phyloP scores from a whole-genome alignment of 2,888 invertebrate genomes.

The Cataglyphis livida region DNA sequence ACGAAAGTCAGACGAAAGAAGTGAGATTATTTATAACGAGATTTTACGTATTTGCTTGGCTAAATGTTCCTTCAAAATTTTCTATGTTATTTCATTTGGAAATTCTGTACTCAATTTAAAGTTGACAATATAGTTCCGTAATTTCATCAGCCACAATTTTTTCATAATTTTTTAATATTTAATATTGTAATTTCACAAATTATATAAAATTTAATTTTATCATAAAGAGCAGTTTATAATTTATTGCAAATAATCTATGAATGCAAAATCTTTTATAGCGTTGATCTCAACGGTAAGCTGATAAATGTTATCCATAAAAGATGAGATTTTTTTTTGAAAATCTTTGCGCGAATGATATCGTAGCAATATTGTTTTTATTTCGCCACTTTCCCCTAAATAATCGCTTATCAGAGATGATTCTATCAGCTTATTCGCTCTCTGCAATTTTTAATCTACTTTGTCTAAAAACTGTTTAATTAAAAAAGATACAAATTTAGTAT shows the following conservation, averaged over 20 bases:
- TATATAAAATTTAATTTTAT: neutral
- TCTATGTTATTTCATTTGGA: neutral
- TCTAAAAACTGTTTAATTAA: conserved; percentile 28
- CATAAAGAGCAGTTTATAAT: neutral
- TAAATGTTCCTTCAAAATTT: neutral
- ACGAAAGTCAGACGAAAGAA: conserved; percentile 1
- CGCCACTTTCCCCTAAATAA: neutral
- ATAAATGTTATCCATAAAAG: conserved; percentile 1
- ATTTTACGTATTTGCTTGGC: conserved; percentile 2
- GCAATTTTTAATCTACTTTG: neutral
- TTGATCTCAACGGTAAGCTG: neutral
- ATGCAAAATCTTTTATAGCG: neutral
- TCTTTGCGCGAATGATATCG: neutral
- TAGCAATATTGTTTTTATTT: conserved; percentile 2
- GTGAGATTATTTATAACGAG: conserved; percentile 1
- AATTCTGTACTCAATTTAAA: neutral
- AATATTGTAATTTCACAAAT: neutral
- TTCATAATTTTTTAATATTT: too few species aligned
- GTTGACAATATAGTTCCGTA: neutral
- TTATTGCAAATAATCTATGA: neutral
- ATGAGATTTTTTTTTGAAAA: neutral
- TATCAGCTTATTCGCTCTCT: neutral
- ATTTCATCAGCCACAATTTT: neutral
- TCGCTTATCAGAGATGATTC: neutral
- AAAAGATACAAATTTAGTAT: conserved; percentile 33